A percentile compares a stretch with the other conserved stretches of the same genome.
Evolutionary conservation across 1,140 invertebrate genomes (phyloP).

Genomic region (Euborellia annulipes): DNA sequence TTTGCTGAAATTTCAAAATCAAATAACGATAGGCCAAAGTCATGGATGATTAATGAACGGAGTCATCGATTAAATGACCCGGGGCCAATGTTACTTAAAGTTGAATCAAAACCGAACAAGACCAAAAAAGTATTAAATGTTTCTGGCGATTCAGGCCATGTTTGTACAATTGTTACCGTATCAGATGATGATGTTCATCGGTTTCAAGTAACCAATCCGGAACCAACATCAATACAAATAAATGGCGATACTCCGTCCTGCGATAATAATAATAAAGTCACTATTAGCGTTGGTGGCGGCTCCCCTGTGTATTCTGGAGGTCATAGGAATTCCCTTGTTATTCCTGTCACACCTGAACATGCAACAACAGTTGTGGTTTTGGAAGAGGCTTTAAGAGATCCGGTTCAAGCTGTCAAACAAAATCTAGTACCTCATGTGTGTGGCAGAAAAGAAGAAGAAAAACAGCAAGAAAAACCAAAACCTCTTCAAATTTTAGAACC

Average conservation of each 20-base stretch:
- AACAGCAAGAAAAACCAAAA: too few relatives aligned
- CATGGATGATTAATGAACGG: too few relatives aligned
- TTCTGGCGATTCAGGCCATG: slow-evolving; percentile 1
- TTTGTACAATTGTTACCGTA: not conserved
- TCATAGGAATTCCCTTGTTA: not conserved
- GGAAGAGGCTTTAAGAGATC: slow-evolving; percentile 38
- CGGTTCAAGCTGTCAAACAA: slow-evolving; percentile 48
- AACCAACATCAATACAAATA: slow-evolving; percentile 13
- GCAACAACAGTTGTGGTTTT: not conserved
- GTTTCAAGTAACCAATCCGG: not conserved
- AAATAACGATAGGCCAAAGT: too few relatives aligned
- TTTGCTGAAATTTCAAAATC: too few relatives aligned
- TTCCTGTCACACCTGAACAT: not conserved
- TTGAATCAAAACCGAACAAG: slow-evolving; percentile 1
- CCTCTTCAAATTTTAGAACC: too few relatives aligned
- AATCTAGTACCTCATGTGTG: slow-evolving; percentile 56
- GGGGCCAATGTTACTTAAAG: not conserved
- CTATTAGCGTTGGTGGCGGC: slow-evolving; percentile 19
- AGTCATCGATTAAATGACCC: too few relatives aligned
- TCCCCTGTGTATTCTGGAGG: not conserved
- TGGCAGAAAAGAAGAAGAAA: too few relatives aligned
- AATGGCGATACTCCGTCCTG: slow-evolving; percentile 17
- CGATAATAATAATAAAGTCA: slow-evolving; percentile 16
- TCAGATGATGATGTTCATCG: not conserved
- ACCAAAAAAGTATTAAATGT: slow-evolving; percentile 1